A percentile compares a stretch with the other conserved stretches of the same genome.
Evolutionary conservation across 2,113 vertebrate genomes (phyloP).

Genomic region (Choloepus hoffmanni): DNA sequence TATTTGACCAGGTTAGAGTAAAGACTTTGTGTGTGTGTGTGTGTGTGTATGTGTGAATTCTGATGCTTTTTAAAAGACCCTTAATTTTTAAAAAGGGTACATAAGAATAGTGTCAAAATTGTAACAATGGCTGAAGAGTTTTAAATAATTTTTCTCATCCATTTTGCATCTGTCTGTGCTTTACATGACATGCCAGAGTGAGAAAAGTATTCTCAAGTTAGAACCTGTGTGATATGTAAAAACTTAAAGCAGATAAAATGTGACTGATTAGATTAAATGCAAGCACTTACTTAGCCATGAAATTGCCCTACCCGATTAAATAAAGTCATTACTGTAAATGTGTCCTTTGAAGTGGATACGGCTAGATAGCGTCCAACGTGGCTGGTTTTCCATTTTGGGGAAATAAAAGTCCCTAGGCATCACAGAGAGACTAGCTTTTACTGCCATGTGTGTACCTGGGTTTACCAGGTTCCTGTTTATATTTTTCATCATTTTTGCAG

Average conservation of each 20-base stretch:
- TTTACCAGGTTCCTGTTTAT: slow-evolving; percentile 74
- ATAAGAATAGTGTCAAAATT: slow-evolving; percentile 32
- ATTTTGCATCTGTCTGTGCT: background rate
- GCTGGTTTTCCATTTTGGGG: slow-evolving; percentile 66
- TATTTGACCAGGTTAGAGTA: slow-evolving; percentile 25
- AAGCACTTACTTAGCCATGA: slow-evolving; percentile 83
- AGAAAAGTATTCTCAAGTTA: slow-evolving; percentile 70
- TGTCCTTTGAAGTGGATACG: slow-evolving; percentile 78
- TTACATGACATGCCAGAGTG: background rate
- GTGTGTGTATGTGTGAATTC: background rate
- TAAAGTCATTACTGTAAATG: slow-evolving; percentile 70
- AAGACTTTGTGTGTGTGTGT: too few relatives aligned
- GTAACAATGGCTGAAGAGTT: background rate
- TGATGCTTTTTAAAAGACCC: slow-evolving; percentile 1
- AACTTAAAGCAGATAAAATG: slow-evolving; percentile 76
- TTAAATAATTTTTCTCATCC: background rate
- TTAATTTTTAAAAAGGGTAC: background rate
- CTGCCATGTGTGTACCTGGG: slow-evolving; percentile 64
- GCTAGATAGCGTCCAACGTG: slow-evolving; percentile 67
- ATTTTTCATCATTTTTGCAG: background rate
- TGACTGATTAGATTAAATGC: slow-evolving; percentile 80
- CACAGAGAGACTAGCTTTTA: slow-evolving; percentile 64
- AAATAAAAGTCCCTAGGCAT: slow-evolving; percentile 62
- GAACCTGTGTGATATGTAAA: slow-evolving; percentile 72
- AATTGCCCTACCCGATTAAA: slow-evolving; percentile 82